Conservation (phyloP, 2,888 invertebrate genomes). For the Apoda limacodes region DNA sequence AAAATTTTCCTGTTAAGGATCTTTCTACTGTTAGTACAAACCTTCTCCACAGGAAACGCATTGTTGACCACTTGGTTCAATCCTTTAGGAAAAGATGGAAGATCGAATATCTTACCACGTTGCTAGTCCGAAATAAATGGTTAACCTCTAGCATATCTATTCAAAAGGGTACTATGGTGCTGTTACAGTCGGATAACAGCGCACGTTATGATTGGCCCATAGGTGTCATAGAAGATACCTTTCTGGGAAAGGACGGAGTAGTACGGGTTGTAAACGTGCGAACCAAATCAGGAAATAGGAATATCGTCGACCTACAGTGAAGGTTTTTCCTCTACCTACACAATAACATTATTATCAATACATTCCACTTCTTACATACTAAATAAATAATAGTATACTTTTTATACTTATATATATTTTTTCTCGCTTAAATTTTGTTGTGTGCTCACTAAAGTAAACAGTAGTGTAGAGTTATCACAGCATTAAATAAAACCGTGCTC, state of each 20-base stretch:
- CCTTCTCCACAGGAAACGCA: background rate
- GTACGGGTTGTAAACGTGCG: background rate
- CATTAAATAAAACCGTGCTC: too few relatives aligned
- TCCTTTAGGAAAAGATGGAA: slow-evolving; percentile 2
- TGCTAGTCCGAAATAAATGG: slow-evolving; percentile 1
- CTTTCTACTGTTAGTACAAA: background rate
- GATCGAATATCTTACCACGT: background rate
- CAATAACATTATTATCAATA: background rate
- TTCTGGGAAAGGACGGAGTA: background rate
- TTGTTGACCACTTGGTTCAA: background rate
- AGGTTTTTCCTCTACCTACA: background rate
- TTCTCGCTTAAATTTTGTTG: too few relatives aligned
- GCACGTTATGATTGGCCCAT: background rate
- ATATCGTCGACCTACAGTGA: background rate
- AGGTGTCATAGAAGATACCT: background rate
- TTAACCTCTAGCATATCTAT: background rate
- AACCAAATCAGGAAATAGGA: background rate
- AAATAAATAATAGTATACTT: too few relatives aligned
- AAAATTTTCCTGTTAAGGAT: too few relatives aligned
- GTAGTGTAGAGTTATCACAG: too few relatives aligned
- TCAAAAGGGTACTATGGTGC: slow-evolving; percentile 1
- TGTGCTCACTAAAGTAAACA: too few relatives aligned
- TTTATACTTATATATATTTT: too few relatives aligned
- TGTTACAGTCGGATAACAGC: background rate
- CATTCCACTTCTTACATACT: too few relatives aligned